Evolutionary conservation across 2,888 invertebrate genomes (phyloP).

Genomic region (Yponomeuta malinellus): DNA sequence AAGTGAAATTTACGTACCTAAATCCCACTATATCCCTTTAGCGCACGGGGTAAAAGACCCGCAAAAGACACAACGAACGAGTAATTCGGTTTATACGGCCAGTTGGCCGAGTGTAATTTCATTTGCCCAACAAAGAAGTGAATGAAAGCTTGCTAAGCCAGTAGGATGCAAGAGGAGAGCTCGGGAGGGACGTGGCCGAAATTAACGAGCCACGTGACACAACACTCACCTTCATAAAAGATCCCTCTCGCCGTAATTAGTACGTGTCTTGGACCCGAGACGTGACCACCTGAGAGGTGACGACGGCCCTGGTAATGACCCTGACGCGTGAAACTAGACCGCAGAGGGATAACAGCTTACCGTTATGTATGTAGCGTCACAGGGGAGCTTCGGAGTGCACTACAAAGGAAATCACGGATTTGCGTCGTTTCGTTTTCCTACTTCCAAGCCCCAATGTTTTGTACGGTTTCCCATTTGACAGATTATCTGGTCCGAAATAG

Average conservation of each 20-base stretch:
- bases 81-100: too few relatives aligned
- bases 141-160: neutral
- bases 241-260: neutral
- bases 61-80: neutral
- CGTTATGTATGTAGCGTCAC: too few relatives aligned
- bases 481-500: too few relatives aligned
- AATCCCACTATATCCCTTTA: neutral
- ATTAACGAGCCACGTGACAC: slow-evolving; percentile 1
- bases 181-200: neutral
- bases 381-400: too few relatives aligned
- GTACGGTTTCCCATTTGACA: too few relatives aligned
- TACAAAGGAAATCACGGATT: too few relatives aligned
- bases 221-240: neutral
- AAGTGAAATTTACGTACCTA: neutral
- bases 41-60: neutral
- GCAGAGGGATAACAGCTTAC: neutral
- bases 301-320: neutral
- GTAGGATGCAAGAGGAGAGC: neutral
- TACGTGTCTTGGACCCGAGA: neutral
- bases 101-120: neutral
- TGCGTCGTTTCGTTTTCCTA: too few relatives aligned
- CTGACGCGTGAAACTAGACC: neutral
- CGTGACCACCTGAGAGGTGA: neutral
- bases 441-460: too few relatives aligned
- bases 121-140: neutral